Conservation (phyloP, 64 coral and sea anemone species). For the Porites australiensis region DNA sequence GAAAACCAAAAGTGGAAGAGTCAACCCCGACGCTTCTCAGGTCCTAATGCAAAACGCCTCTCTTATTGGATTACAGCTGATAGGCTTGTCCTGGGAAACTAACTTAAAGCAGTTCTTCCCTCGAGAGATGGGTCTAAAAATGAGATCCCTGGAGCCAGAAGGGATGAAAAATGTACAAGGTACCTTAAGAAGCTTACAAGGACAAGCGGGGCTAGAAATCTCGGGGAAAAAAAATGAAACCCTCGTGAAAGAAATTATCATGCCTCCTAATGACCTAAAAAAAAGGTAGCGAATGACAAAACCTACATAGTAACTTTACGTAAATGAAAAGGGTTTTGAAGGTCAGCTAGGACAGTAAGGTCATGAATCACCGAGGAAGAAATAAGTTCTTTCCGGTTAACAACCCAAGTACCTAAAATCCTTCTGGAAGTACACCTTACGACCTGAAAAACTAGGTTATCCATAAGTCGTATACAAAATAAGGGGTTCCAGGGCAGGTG, state of each 20-base stretch:
- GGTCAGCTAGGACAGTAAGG: background rate
- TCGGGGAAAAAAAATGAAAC: slow-evolving; percentile 33
- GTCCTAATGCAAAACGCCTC: too few relatives aligned
- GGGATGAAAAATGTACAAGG: background rate
- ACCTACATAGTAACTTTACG: slow-evolving; percentile 30
- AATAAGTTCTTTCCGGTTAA: slow-evolving; percentile 44
- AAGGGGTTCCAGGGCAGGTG: too few relatives aligned
- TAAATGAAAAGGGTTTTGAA: background rate
- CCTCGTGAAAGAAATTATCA: slow-evolving; percentile 33
- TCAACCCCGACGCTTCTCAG: too few relatives aligned
- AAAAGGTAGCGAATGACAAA: slow-evolving; percentile 45
- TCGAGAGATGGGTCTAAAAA: too few relatives aligned
- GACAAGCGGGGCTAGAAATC: background rate
- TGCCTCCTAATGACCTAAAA: slow-evolving; percentile 7
- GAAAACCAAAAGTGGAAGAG: too few relatives aligned
- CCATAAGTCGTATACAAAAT: too few relatives aligned
- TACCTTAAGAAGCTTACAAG: slow-evolving; percentile 14
- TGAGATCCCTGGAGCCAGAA: background rate
- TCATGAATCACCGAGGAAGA: slow-evolving; percentile 5
- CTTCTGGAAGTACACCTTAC: slow-evolving; percentile 11
- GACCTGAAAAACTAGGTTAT: slow-evolving; percentile 1
- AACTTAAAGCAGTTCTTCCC: too few relatives aligned
- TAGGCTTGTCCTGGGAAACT: too few relatives aligned
- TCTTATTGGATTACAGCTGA: too few relatives aligned
- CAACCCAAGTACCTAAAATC: background rate